Percentiles rank a stretch among this genome's conserved stretches.
Conservation (phyloP, 1,140 invertebrate species). For the Aphelinus atriplicis region DNA sequence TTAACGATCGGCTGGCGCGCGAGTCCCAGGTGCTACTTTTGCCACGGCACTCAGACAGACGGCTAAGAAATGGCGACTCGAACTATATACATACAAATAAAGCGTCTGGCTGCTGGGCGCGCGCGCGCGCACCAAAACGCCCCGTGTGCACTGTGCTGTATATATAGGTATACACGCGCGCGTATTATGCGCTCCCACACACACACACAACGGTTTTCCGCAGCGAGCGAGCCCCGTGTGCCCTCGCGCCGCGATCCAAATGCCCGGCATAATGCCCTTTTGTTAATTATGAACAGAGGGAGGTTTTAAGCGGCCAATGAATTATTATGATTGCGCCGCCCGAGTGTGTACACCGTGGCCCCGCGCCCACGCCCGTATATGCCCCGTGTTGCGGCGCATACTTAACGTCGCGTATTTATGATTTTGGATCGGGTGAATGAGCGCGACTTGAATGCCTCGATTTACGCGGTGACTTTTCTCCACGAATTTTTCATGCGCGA, state of each 20-base stretch:
- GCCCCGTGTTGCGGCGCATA: background rate
- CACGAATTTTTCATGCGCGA: background rate
- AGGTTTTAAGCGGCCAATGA: constrained; percentile 31
- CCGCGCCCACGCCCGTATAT: background rate
- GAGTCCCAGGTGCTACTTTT: constrained; percentile 36
- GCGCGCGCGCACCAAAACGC: too few species aligned
- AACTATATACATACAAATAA: constrained; percentile 19
- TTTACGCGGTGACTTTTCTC: constrained; percentile 9
- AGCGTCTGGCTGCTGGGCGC: background rate
- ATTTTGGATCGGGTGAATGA: constrained; percentile 20
- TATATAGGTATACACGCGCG: too few species aligned
- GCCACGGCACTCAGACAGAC: background rate
- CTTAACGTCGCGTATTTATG: background rate
- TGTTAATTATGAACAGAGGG: constrained; percentile 37
- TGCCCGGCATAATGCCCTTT: constrained; percentile 31
- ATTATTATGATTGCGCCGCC: constrained; percentile 19
- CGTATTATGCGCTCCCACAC: too few species aligned
- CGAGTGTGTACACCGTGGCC: background rate
- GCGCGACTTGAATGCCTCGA: background rate
- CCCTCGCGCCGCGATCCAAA: background rate
- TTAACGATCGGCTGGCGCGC: constrained; percentile 25
- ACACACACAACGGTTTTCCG: too few species aligned
- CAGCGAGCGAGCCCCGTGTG: too few species aligned
- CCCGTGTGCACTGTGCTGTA: too few species aligned
- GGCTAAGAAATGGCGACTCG: constrained; percentile 14